Base-by-base conservation (phyloP, 2,888 invertebrate genomes). In the Eupithecia exiguata region DNA sequence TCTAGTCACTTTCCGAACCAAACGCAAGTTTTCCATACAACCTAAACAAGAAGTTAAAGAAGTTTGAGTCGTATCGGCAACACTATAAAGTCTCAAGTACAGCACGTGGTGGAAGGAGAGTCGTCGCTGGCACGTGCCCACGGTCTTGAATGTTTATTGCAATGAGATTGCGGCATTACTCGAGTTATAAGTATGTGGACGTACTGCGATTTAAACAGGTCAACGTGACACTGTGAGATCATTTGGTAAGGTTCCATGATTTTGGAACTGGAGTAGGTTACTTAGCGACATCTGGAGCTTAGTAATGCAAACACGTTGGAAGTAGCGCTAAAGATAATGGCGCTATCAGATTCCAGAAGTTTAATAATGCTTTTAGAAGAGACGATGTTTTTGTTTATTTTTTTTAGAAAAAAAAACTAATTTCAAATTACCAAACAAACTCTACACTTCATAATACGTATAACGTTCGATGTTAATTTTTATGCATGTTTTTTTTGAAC, bases 111-210 rank as follows among this genome's bases (percentile, higher is more conserved):
- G 66, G 75, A 83, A 83, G 81, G 83, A 82, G 77, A 84, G 83
- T 87, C 87, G 86, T 89, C 87, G 89, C 76, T 79, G 83, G 87
- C 91, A 91, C 91, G 91, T 90, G 89, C 88, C 82, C 79, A 84
- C 84, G 77, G 80, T 83, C 85, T 69, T 86, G 84, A 87, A 90
- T 91, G 91, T 90, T 91, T 91, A 91, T 91, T 91, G 87, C 90
- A 88, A 88, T 88, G 88, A 89, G 90, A 90, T 90, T 91, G 89
- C 88, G 87, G 87, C 86, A 88, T 89, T 90, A 89, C 89, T 90
- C 82, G 77, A 82, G 77, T 87, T 87, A 89, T 90, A 89, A 87
- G 87, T 83, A 80, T 77, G 81, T 85, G 84, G 86, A 85, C 83
- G 83, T 81, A 81, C 78, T 71, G 76, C 77, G 80, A 83, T 82